Evolutionary conservation across 2,888 invertebrate species (phyloP).

Genomic region (Tachina fera): DNA sequence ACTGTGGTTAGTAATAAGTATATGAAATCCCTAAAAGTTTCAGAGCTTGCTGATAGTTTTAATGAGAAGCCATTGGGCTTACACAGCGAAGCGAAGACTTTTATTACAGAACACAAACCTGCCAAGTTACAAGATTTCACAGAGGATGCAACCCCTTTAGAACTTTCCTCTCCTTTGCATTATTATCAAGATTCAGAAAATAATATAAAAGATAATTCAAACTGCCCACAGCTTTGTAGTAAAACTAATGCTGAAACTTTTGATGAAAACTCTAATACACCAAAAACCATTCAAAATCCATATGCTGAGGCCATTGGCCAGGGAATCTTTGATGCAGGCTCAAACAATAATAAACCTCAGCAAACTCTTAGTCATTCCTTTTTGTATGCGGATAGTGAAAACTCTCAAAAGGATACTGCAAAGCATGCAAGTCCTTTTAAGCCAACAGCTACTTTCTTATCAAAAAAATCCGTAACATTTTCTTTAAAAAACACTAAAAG

Average conservation of each 20-base stretch:
- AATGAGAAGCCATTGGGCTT: no score
- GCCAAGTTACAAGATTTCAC: no score
- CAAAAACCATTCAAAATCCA: neutral
- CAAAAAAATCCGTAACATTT: slow-evolving; percentile 25
- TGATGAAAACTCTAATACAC: neutral
- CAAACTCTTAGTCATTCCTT: neutral
- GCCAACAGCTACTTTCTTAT: neutral
- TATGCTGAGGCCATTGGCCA: neutral
- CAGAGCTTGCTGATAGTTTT: no score
- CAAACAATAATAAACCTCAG: neutral
- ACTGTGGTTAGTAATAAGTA: neutral
- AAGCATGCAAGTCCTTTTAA: neutral
- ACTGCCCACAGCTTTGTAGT: no score
- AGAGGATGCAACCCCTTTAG: no score
- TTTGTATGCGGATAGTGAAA: neutral
- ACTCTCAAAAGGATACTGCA: neutral
- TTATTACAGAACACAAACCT: no score
- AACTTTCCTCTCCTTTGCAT: no score
- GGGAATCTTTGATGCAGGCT: neutral
- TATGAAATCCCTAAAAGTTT: neutral
- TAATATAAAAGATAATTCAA: no score
- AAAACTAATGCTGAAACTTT: no score
- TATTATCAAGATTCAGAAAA: no score
- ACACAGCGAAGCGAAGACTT: no score
- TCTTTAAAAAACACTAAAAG: neutral